A percentile compares a stretch with the other conserved stretches of the same genome.
Conservation (phyloP, 1,140 invertebrate genomes). For the Drosophila parvula region DNA sequence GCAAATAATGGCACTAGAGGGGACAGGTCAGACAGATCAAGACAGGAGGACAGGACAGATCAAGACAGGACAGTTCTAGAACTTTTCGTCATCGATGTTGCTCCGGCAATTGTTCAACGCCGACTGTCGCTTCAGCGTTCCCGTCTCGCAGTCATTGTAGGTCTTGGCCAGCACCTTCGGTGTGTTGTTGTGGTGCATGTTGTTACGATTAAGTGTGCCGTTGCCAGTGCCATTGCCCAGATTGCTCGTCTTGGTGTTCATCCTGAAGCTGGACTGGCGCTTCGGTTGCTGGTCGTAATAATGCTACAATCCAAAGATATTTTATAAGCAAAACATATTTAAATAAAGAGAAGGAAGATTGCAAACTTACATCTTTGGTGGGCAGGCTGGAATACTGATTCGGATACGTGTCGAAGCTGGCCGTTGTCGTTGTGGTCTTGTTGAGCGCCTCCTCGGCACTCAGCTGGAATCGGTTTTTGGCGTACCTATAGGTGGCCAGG, state of each 20-base stretch:
- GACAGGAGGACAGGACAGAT: neutral
- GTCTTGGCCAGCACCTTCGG: conserved; percentile 87
- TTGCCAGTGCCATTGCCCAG: conserved; percentile 85
- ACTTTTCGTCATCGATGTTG: conserved; percentile 83
- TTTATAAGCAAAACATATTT: neutral
- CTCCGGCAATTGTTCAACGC: conserved; percentile 85
- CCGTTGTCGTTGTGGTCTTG: conserved; percentile 82
- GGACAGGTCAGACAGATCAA: conserved; percentile 2
- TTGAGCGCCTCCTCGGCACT: conserved; percentile 64
- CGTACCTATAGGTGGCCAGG: conserved; percentile 59
- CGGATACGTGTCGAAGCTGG: conserved; percentile 92
- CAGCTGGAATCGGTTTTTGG: conserved; percentile 47
- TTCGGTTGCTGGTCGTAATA: conserved; percentile 85
- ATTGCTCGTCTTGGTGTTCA: conserved; percentile 85
- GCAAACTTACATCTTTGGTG: conserved; percentile 87
- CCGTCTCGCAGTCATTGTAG: conserved; percentile 90
- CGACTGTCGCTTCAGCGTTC: conserved; percentile 91
- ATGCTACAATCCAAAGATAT: conserved; percentile 22
- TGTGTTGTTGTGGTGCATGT: conserved; percentile 87
- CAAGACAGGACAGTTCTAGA: conserved; percentile 40
- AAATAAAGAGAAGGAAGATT: too few relatives aligned
- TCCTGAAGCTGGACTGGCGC: conserved; percentile 86
- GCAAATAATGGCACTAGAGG: conserved; percentile 67
- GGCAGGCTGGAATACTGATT: conserved; percentile 93
- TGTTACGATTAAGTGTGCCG: conserved; percentile 86